phyloP scores from a whole-genome alignment of 1,140 invertebrate species.

The Drosophila sucinea region DNA sequence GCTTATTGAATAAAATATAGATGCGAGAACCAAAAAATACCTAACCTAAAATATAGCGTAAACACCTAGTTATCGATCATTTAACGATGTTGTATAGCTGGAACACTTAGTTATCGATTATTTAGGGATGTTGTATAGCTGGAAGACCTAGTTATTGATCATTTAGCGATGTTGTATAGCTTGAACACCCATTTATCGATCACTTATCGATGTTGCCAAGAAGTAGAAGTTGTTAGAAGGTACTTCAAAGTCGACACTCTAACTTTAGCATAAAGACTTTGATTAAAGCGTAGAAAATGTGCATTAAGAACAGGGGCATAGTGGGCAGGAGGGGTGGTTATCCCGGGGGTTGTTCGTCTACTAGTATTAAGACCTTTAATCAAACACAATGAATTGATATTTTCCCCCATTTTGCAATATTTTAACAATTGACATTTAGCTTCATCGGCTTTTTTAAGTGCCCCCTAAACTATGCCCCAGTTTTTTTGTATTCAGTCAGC shows the following conservation, averaged over 20 bases:
- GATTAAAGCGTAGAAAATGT: neutral
- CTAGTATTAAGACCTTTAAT: neutral
- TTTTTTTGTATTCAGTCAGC: conserved; percentile 38
- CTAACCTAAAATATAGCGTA: too few species aligned
- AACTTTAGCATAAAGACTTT: neutral
- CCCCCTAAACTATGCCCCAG: neutral
- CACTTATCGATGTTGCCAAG: too few species aligned
- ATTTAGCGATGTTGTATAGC: too few species aligned
- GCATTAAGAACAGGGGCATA: neutral
- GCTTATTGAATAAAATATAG: too few species aligned
- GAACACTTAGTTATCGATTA: too few species aligned
- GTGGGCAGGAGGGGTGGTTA: neutral
- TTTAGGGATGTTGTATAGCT: too few species aligned
- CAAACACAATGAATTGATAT: neutral
- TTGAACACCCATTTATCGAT: too few species aligned
- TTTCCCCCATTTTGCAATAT: neutral
- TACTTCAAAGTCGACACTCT: neutral
- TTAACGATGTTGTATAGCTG: too few species aligned
- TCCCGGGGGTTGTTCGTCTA: too few species aligned
- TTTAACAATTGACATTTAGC: neutral
- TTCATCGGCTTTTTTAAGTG: neutral
- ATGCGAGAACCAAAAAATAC: too few species aligned
- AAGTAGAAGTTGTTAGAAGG: neutral
- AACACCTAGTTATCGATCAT: too few species aligned
- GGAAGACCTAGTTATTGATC: too few species aligned